A percentile compares a stretch with the other conserved stretches of the same genome.
Evolutionary conservation across 2,113 vertebrate species (phyloP).

Genomic region (Dryoscopus gambensis): DNA sequence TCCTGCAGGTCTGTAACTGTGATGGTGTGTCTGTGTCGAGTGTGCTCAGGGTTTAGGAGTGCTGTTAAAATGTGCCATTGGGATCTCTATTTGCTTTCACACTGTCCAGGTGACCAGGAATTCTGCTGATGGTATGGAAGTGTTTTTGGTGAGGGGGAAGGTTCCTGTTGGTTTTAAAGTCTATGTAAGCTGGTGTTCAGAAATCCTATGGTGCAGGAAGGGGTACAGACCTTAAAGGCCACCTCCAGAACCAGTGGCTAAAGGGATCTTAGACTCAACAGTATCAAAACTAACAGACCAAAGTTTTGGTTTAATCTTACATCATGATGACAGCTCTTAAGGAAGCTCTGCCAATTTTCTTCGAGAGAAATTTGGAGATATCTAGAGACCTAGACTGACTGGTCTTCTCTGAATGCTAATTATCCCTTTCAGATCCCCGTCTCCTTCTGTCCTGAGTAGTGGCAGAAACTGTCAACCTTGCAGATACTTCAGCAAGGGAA

Average conservation of each 20-base stretch:
- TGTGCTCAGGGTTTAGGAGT: neutral
- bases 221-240: neutral
- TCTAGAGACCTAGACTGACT: neutral
- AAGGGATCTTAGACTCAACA: neutral
- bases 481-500: neutral
- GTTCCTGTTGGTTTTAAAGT: neutral
- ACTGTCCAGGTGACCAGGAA: neutral
- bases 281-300: neutral
- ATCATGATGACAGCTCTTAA: neutral
- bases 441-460: neutral
- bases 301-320: neutral
- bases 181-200: neutral
- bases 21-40: neutral
- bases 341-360: neutral
- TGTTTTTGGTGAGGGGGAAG: neutral
- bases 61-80: neutral
- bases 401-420: neutral
- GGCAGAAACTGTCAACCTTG: neutral
- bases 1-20: neutral
- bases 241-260: neutral
- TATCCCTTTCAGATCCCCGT: neutral
- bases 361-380: neutral
- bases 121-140: neutral
- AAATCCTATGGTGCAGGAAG: neutral
- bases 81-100: neutral